phyloP scores from a whole-genome alignment of 2,797 vertebrate genomes.

The Leucoraja ocellata region DNA sequence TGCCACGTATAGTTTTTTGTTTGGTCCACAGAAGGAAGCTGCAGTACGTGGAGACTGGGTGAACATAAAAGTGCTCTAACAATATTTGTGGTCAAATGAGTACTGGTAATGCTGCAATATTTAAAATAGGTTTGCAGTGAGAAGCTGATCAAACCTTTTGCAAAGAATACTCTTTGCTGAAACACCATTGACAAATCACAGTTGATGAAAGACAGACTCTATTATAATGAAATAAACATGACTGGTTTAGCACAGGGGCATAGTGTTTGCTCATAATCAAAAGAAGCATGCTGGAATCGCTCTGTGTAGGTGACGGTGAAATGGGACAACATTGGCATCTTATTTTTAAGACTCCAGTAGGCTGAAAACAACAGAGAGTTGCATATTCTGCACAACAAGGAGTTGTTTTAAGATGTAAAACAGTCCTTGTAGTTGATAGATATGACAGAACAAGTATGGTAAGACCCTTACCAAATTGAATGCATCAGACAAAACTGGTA shows the following conservation, averaged over 20 bases:
- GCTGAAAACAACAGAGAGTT: background rate
- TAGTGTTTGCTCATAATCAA: background rate
- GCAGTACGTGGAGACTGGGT: background rate
- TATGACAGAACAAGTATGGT: conserved; percentile 9
- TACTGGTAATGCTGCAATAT: background rate
- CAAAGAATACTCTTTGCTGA: conserved; percentile 8
- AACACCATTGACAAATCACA: conserved; percentile 21
- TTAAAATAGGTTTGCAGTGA: conserved; percentile 6
- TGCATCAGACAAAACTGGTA: background rate
- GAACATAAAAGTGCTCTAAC: background rate
- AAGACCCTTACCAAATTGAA: background rate
- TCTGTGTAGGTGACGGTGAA: background rate
- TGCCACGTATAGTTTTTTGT: conserved; percentile 31
- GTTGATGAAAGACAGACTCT: background rate
- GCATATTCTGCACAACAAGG: background rate
- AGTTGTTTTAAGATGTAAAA: conserved; percentile 8
- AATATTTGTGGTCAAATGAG: background rate
- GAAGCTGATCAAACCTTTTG: conserved; percentile 16
- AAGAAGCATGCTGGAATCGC: background rate
- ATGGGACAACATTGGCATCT: background rate
- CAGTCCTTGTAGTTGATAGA: background rate
- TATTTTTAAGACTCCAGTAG: background rate
- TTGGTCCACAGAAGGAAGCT: background rate
- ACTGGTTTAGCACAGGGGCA: conserved; percentile 21
- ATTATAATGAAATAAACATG: background rate